Evolutionary conservation across 2,888 invertebrate species (phyloP).

Genomic region (Cheilosia grossa): DNA sequence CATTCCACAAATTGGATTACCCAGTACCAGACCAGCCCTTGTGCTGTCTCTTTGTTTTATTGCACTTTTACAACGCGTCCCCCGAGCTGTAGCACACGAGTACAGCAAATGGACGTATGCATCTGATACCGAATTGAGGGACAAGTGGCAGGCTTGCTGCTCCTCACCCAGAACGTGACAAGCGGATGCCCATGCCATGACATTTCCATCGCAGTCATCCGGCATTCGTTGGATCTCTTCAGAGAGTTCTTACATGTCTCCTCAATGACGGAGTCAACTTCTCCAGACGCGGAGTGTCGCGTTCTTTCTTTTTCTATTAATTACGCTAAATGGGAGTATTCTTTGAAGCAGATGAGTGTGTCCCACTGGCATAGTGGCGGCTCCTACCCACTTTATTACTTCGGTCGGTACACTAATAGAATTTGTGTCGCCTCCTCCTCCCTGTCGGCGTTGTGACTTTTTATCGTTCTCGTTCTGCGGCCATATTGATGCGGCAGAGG

Average conservation of each 20-base stretch:
- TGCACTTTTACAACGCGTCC: background rate
- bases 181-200: slow-evolving; percentile 16
- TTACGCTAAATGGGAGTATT: slow-evolving; percentile 44
- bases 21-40: slow-evolving; percentile 17
- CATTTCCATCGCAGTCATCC: slow-evolving; percentile 12
- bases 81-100: background rate
- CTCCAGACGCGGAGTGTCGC: slow-evolving; percentile 10
- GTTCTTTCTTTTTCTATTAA: slow-evolving; percentile 17
- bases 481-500: slow-evolving; percentile 35
- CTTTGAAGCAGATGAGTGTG: slow-evolving; percentile 9
- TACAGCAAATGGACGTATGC: slow-evolving; percentile 8
- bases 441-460: slow-evolving; percentile 14
- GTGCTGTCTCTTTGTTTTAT: background rate
- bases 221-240: slow-evolving; percentile 17
- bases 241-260: slow-evolving; percentile 6
- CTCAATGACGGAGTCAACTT: slow-evolving; percentile 33
- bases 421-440: background rate
- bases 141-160: slow-evolving; percentile 28
- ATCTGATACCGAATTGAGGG: slow-evolving; percentile 18
- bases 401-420: background rate
- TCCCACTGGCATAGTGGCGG: background rate
- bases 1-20: slow-evolving; percentile 64
- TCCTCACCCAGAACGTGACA: slow-evolving; percentile 12
- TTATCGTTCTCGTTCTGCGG: slow-evolving; percentile 19
- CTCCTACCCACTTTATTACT: background rate